Conservation (phyloP, 2,113 vertebrate species). For the Hemiprocne comata region DNA sequence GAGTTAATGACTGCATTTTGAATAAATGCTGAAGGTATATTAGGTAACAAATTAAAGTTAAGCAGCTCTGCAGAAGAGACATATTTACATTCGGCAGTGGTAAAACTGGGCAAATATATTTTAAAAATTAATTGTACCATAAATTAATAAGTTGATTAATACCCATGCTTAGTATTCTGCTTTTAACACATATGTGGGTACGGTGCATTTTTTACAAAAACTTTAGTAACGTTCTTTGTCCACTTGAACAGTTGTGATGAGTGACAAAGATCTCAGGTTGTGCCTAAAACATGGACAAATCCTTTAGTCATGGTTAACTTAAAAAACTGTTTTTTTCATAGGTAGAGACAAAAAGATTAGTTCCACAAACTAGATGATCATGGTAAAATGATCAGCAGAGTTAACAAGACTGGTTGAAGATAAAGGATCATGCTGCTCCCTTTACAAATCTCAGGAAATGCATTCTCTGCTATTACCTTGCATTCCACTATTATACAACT, state of each 20-base stretch:
- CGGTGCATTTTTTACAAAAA: neutral
- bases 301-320: neutral
- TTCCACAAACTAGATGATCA: neutral
- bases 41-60: neutral
- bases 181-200: neutral
- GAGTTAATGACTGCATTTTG: neutral
- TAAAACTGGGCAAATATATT: neutral
- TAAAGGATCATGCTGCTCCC: neutral
- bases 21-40: neutral
- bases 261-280: neutral
- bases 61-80: neutral
- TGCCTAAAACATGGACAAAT: neutral
- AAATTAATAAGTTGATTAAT: neutral
- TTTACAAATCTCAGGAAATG: neutral
- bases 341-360: neutral
- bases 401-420: neutral
- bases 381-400: neutral
- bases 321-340: neutral
- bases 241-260: neutral
- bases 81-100: neutral
- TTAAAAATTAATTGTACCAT: neutral
- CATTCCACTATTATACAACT: neutral
- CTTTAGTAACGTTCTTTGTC: neutral
- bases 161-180: neutral
- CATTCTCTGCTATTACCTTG: neutral